These are phyloP conservation scores for Protobothrops flavoviridis DNA, from an alignment of 2,113 vertebrate species.

Conservation along the genomic window DNA sequence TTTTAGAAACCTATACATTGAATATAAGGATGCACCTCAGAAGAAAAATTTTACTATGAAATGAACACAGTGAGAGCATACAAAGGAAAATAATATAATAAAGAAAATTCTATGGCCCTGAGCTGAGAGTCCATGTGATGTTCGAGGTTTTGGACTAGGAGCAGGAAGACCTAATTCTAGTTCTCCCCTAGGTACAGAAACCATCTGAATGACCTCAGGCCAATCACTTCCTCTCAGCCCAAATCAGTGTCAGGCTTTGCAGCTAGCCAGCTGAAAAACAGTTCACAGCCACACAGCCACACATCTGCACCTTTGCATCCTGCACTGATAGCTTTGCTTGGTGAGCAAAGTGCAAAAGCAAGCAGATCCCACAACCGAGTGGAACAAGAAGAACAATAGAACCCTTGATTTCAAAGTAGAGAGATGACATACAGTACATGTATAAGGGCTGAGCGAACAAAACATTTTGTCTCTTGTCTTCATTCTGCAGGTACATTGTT, in stretches of 20 bases:
- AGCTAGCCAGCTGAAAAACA: background rate
- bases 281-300: background rate
- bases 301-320: background rate
- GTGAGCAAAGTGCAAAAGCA: background rate
- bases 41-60: background rate
- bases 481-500: conserved; percentile 3
- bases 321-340: background rate
- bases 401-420: background rate
- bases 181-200: background rate
- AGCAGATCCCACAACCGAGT: background rate
- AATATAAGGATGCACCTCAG: background rate
- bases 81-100: background rate
- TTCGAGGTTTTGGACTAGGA: background rate
- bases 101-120: background rate
- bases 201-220: background rate
- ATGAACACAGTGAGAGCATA: background rate
- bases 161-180: background rate
- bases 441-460: background rate
- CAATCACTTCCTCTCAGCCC: background rate
- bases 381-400: background rate
- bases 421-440: background rate
- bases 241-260: background rate
- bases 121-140: background rate
- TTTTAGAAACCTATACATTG: background rate
- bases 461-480: conserved; percentile 11